Conservation (phyloP, 2,888 invertebrate species). For the Notocelia uddmanniana region DNA sequence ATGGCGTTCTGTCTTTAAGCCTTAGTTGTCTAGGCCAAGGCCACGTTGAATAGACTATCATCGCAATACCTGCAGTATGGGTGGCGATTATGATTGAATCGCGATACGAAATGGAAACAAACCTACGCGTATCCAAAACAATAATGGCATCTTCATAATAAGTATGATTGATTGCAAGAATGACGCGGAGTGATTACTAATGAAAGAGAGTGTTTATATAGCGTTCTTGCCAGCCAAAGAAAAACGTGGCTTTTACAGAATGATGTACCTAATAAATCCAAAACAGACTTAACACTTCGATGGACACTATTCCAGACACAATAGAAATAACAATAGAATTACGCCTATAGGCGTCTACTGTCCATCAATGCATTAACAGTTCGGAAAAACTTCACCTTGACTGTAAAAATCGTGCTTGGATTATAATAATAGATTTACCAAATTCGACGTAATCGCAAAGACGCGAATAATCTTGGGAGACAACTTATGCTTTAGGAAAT, state of each 20-base stretch:
- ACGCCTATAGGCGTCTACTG: too few species aligned
- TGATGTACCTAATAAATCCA: background rate
- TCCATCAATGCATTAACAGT: too few species aligned
- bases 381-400: conserved; percentile 5
- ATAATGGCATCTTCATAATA: conserved; percentile 20
- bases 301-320: too few species aligned
- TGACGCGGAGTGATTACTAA: conserved; percentile 6
- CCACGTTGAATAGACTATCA: conserved; percentile 23
- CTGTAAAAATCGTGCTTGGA: background rate
- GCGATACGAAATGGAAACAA: conserved; percentile 38
- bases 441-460: conserved; percentile 5
- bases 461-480: background rate
- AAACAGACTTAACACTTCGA: too few species aligned
- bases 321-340: too few species aligned
- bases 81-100: conserved; percentile 35
- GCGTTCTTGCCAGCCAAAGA: background rate
- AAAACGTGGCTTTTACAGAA: background rate
- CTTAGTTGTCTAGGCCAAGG: conserved; percentile 42
- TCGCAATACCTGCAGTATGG: conserved; percentile 38
- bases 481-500: conserved; percentile 18
- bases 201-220: background rate
- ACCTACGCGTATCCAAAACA: conserved; percentile 32
- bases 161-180: conserved; percentile 20
- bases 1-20: background rate
- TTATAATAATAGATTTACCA: conserved; percentile 4